A percentile compares a stretch with the other conserved stretches of the same genome.
Conservation (phyloP, 1,140 invertebrate species). For the Polypedilum vanderplanki region DNA sequence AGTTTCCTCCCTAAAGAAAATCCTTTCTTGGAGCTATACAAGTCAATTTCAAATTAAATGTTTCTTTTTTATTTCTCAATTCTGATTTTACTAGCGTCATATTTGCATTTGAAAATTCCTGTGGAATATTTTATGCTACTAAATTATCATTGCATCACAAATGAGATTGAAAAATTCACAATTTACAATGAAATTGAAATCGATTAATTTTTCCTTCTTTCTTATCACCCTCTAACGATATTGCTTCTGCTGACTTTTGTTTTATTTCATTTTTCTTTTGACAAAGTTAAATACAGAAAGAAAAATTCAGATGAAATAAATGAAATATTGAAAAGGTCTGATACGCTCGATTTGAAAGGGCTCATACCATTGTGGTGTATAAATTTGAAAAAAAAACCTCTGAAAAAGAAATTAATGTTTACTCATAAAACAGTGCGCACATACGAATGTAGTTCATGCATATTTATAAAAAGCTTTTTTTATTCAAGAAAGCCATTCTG, state of each 20-base stretch:
- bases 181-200: neutral
- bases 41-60: no score
- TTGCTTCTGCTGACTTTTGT: neutral
- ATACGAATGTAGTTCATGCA: no score
- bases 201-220: neutral
- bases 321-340: no score
- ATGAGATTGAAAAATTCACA: neutral
- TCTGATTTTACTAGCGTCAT: neutral
- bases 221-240: neutral
- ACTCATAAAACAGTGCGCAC: neutral
- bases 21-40: neutral
- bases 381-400: neutral
- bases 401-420: neutral
- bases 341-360: no score
- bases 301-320: no score
- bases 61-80: neutral
- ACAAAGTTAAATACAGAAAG: no score
- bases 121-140: neutral
- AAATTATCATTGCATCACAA: neutral
- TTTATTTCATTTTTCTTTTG: no score
- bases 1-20: neutral
- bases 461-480: no score
- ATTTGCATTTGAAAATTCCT: neutral
- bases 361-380: no score
- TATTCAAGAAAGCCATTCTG: no score